phyloP scores from a whole-genome alignment of 2,113 vertebrate genomes.

The Syrrhaptes paradoxus region DNA sequence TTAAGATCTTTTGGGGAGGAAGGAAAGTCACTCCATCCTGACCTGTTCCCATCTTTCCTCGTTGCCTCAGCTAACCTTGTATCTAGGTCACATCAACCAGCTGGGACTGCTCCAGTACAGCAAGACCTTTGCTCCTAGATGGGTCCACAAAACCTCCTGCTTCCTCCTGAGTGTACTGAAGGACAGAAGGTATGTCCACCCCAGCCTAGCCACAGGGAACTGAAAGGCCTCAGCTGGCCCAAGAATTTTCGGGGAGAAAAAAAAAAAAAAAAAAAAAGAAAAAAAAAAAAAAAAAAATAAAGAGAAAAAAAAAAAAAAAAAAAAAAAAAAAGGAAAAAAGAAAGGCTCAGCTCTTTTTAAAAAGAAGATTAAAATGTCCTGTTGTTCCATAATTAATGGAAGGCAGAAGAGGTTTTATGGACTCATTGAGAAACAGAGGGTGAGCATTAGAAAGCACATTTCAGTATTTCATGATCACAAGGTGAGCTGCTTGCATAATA shows the following conservation, averaged over 20 bases:
- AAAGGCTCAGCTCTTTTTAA: neutral
- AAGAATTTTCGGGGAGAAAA: neutral
- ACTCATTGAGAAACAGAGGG: neutral
- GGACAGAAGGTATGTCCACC: neutral
- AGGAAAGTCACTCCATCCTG: neutral
- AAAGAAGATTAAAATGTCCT: neutral
- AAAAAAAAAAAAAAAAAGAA: neutral
- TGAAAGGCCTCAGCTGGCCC: neutral
- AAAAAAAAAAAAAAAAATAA: too few species aligned
- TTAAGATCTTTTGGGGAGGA: neutral
- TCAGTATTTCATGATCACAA: slow-evolving; percentile 46
- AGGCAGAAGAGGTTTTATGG: slow-evolving; percentile 17
- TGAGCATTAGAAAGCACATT: slow-evolving; percentile 14
- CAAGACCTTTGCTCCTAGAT: neutral
- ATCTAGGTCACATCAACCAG: neutral
- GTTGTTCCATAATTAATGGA: slow-evolving; percentile 18
- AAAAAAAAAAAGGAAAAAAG: neutral
- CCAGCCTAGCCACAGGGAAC: neutral
- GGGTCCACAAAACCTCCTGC: neutral
- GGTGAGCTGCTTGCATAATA: slow-evolving; percentile 59
- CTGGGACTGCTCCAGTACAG: neutral
- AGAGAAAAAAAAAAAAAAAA: too few species aligned
- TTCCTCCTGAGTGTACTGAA: neutral
- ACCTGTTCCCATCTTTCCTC: neutral
- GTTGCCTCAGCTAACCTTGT: neutral